phyloP scores from a whole-genome alignment of 1,140 invertebrate species.

The Heliconius hewitsoni region DNA sequence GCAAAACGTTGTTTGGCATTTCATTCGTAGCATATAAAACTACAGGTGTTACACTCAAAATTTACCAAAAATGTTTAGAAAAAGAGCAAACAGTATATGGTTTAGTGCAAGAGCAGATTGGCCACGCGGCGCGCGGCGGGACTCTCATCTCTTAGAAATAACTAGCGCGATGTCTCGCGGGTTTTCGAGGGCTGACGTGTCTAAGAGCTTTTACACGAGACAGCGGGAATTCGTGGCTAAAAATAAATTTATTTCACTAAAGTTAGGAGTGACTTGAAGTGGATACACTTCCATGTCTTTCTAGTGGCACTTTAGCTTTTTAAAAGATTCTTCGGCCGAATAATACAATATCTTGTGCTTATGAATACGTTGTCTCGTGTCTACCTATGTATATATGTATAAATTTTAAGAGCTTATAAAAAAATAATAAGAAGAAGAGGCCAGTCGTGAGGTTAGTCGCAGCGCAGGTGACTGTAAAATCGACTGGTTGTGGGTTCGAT shows the following conservation, averaged over 20 bases:
- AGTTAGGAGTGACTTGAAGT: conserved; percentile 19
- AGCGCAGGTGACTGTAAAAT: no score
- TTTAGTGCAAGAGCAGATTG: neutral
- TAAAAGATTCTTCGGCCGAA: conserved; percentile 8
- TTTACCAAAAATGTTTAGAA: neutral
- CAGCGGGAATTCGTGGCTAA: conserved; percentile 22
- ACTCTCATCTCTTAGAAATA: conserved; percentile 5
- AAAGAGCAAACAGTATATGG: neutral
- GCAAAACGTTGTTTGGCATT: neutral
- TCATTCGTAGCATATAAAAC: neutral
- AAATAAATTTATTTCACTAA: conserved; percentile 27
- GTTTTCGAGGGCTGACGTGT: conserved; percentile 21
- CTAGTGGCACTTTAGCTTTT: conserved; percentile 6
- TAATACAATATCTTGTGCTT: conserved; percentile 4
- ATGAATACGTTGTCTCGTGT: neutral
- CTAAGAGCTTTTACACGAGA: conserved; percentile 15
- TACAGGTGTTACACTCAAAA: neutral
- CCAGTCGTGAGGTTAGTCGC: no score
- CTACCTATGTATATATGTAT: no score
- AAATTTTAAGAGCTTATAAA: neutral
- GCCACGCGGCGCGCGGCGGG: conserved; percentile 1
- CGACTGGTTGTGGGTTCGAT: no score
- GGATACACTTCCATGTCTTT: conserved; percentile 8
- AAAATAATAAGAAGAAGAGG: no score
- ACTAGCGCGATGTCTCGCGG: conserved; percentile 4